Evolutionary conservation across 1,140 invertebrate species (phyloP).

Genomic region (Drosophila pachea): DNA sequence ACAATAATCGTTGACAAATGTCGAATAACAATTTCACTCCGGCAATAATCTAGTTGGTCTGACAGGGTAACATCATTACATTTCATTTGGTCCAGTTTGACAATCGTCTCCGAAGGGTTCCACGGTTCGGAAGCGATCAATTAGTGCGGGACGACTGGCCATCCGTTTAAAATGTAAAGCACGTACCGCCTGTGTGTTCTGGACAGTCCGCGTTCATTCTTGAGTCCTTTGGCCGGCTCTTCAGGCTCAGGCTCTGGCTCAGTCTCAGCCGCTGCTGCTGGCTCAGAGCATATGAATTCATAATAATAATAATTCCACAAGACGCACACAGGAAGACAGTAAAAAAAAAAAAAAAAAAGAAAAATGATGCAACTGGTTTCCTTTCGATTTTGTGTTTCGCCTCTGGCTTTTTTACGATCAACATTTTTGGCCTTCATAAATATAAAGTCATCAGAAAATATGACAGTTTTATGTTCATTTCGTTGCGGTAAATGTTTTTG

Average conservation of each 20-base stretch:
- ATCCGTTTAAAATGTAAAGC: conserved; percentile 77
- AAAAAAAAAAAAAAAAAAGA: too few species aligned
- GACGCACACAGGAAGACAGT: conserved; percentile 23
- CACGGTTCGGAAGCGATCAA: conserved; percentile 72
- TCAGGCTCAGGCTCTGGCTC: neutral
- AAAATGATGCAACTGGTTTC: conserved; percentile 54
- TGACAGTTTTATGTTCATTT: conserved; percentile 76
- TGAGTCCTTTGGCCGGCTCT: neutral
- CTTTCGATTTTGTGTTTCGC: conserved; percentile 19
- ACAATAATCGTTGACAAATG: conserved; percentile 39
- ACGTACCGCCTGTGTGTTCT: conserved; percentile 78
- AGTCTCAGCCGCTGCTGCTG: conserved; percentile 8
- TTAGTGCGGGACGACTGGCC: conserved; percentile 68
- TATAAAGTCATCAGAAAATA: conserved; percentile 78
- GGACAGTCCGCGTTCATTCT: conserved; percentile 54
- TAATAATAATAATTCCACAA: conserved; percentile 61
- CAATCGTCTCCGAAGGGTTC: conserved; percentile 46
- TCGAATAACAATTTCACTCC: conserved; percentile 24
- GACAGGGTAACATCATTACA: conserved; percentile 65
- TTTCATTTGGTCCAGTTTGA: conserved; percentile 44
- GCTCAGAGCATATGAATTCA: conserved; percentile 65
- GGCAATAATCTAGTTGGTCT: conserved; percentile 63
- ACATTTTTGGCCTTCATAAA: conserved; percentile 78
- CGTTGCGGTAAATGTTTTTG: conserved; percentile 75
- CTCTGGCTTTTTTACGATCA: conserved; percentile 42